Conservation (phyloP, 2,113 vertebrate species). For the Tapirus terrestris region DNA sequence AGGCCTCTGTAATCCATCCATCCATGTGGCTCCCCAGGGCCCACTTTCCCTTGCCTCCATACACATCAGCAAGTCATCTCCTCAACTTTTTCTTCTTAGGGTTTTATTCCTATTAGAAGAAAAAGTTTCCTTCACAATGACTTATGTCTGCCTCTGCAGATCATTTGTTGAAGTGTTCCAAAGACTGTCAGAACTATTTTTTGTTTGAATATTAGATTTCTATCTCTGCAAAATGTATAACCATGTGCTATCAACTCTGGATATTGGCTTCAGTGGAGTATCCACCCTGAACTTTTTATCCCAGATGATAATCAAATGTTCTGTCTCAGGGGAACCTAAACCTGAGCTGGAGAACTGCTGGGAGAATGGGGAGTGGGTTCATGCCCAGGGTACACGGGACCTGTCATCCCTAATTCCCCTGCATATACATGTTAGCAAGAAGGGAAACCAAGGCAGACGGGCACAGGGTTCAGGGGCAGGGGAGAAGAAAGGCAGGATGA, state of each 20-base stretch:
- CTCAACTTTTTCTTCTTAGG: background rate
- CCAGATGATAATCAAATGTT: background rate
- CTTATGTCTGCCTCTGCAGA: constrained; percentile 9
- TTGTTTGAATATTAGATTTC: background rate
- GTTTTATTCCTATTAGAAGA: constrained; percentile 29
- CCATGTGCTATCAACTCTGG: background rate
- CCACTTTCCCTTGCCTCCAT: background rate
- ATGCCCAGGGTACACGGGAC: background rate
- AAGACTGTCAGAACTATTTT: background rate
- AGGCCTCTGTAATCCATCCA: background rate
- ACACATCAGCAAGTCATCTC: constrained; percentile 35
- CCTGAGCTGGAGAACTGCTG: background rate
- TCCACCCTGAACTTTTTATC: background rate
- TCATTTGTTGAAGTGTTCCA: background rate
- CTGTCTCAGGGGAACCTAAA: background rate
- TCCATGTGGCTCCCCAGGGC: background rate
- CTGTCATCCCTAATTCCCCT: background rate
- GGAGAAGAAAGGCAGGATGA: background rate
- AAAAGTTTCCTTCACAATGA: background rate
- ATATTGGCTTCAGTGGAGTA: background rate
- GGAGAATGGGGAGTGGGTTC: background rate
- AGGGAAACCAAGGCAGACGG: background rate
- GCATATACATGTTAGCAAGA: fast-evolving
- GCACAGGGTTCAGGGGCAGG: background rate
- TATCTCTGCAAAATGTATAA: background rate